A percentile compares a stretch with the other conserved stretches of the same genome.
Evolutionary conservation across 1,140 invertebrate species (phyloP).

Genomic region (Oedothorax gibbosus): DNA sequence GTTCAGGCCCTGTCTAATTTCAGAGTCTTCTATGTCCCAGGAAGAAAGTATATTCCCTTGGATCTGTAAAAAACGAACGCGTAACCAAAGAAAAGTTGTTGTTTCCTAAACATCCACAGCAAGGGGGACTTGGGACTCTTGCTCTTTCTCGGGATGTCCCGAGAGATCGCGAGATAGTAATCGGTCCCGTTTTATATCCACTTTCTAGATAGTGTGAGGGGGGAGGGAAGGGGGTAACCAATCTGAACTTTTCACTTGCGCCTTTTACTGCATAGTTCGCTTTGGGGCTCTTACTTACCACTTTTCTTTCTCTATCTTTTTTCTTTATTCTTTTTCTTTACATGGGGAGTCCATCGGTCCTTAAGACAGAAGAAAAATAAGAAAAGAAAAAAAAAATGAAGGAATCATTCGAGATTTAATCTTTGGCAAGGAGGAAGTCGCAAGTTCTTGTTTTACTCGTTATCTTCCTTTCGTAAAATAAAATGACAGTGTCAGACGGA

Average conservation of each 20-base stretch:
- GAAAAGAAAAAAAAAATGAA: neutral
- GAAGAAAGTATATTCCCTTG: too few species aligned
- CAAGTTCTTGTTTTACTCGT: neutral
- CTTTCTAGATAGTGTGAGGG: neutral
- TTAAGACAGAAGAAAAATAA: neutral
- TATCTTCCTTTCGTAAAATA: too few species aligned
- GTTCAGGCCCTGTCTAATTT: too few species aligned
- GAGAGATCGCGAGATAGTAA: conserved; percentile 22
- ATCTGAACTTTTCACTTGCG: neutral
- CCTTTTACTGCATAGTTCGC: neutral
- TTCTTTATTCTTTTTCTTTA: neutral
- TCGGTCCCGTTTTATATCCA: conserved; percentile 41
- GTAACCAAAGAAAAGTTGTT: too few species aligned
- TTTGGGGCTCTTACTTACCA: neutral
- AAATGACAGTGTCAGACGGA: too few species aligned
- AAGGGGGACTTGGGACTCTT: neutral
- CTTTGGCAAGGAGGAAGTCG: neutral
- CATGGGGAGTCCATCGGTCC: too few species aligned
- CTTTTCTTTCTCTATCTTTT: neutral
- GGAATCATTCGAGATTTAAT: conserved; percentile 8
- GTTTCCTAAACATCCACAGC: too few species aligned
- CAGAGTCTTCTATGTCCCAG: too few species aligned
- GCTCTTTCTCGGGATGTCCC: neutral
- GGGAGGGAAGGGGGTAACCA: neutral
- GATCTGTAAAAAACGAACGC: too few species aligned